These are phyloP conservation scores for Papilio glaucus DNA, from an alignment of 1,140 invertebrate genomes.

Conservation along the genomic window DNA sequence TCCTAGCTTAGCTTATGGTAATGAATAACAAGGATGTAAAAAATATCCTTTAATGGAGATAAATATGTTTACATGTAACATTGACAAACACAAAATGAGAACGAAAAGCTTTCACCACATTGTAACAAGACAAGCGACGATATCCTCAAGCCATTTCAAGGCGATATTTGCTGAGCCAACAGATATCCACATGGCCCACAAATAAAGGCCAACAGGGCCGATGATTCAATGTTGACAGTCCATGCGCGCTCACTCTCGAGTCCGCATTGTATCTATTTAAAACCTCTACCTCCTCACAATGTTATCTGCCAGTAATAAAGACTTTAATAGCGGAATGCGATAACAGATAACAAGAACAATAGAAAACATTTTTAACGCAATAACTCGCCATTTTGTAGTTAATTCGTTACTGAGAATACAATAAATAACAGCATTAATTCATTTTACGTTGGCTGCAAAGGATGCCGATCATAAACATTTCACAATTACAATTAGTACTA, in stretches of 20 bases:
- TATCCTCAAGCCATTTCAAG: constrained; percentile 27
- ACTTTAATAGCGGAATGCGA: constrained; percentile 35
- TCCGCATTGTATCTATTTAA: constrained; percentile 36
- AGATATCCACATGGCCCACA: constrained; percentile 31
- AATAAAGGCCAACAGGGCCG: constrained; percentile 28
- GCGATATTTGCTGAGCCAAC: constrained; percentile 26
- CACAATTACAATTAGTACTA: no score
- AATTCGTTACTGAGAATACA: constrained; percentile 23
- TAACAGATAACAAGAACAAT: constrained; percentile 39
- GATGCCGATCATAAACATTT: no score
- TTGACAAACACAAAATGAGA: constrained; percentile 20
- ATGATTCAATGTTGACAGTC: constrained; percentile 34
- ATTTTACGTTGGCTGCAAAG: background rate
- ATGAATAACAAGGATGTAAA: background rate
- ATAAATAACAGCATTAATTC: constrained; percentile 25
- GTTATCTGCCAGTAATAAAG: constrained; percentile 39
- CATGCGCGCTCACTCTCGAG: constrained; percentile 10
- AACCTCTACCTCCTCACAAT: constrained; percentile 39
- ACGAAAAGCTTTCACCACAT: constrained; percentile 30
- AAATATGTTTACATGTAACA: constrained; percentile 22
- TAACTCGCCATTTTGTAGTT: constrained; percentile 15
- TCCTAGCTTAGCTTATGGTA: no score
- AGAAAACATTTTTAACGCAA: constrained; percentile 39
- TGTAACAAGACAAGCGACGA: constrained; percentile 30
- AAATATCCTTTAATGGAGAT: constrained; percentile 6